These are phyloP conservation scores for Sebastes steindachneri DNA, from an alignment of 2,797 vertebrate species.

Conservation along the genomic window DNA sequence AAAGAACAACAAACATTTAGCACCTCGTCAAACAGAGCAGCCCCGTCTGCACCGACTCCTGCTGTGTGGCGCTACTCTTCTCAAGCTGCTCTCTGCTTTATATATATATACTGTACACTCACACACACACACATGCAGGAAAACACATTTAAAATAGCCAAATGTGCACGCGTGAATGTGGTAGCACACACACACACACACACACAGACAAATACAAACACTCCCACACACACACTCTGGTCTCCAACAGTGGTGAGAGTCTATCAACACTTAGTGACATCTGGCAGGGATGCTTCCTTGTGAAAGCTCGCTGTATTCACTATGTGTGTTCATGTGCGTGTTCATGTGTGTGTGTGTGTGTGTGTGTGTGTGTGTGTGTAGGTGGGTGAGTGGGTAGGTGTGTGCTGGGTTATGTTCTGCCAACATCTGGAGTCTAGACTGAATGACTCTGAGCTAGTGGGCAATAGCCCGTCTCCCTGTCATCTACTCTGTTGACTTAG, in stretches of 20 bases:
- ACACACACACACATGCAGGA: constrained; percentile 7
- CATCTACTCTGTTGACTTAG: constrained; percentile 68
- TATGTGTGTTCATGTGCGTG: constrained; percentile 19
- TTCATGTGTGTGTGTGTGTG: constrained; percentile 1
- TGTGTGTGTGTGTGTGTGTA: background rate
- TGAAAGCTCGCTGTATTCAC: constrained; percentile 65
- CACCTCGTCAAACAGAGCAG: constrained; percentile 77
- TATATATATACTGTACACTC: constrained; percentile 37
- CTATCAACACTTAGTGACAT: constrained; percentile 85
- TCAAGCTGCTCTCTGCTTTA: constrained; percentile 67
- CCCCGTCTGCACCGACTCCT: constrained; percentile 64
- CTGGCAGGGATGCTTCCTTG: constrained; percentile 83
- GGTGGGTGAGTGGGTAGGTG: background rate
- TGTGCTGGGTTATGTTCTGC: constrained; percentile 57
- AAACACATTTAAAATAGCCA: constrained; percentile 32
- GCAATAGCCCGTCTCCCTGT: constrained; percentile 59
- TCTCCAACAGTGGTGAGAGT: constrained; percentile 65
- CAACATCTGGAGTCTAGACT: constrained; percentile 93
- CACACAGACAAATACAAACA: constrained; percentile 52
- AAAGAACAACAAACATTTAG: constrained; percentile 79
- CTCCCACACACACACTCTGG: constrained; percentile 51
- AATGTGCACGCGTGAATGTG: background rate
- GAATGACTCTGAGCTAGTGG: constrained; percentile 77
- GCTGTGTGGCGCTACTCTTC: constrained; percentile 67
- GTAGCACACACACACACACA: constrained; percentile 2